phyloP scores from a whole-genome alignment of 2,797 vertebrate genomes.

The Sus cebifrons region DNA sequence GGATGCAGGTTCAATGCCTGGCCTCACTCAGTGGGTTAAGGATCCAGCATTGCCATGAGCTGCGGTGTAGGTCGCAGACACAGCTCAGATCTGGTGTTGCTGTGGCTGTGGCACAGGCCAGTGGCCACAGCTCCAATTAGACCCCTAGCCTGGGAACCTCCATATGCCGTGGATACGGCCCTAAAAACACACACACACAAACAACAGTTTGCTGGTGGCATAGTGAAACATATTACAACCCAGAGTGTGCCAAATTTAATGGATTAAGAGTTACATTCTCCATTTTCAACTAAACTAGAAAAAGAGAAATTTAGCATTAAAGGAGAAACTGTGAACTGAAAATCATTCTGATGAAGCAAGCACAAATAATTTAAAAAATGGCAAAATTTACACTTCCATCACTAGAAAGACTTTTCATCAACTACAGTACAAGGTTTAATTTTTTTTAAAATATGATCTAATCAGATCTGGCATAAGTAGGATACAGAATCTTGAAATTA shows the following conservation, averaged over 20 bases:
- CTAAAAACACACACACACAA: too few relatives aligned
- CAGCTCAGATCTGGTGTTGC: too few relatives aligned
- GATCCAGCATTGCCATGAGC: too few relatives aligned
- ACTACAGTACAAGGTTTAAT: neutral
- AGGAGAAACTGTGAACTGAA: neutral
- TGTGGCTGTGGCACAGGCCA: too few relatives aligned
- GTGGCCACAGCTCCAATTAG: too few relatives aligned
- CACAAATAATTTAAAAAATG: neutral
- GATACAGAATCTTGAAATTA: conserved; percentile 59
- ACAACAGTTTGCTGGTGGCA: neutral
- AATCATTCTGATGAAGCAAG: neutral
- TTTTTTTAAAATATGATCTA: neutral
- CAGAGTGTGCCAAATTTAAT: neutral
- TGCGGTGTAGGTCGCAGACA: too few relatives aligned
- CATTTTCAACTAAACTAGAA: neutral
- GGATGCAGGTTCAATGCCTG: too few relatives aligned
- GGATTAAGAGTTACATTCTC: neutral
- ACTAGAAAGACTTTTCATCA: neutral
- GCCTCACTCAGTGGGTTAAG: too few relatives aligned
- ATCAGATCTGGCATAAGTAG: neutral
- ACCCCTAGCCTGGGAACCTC: too few relatives aligned
- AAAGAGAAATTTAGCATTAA: neutral
- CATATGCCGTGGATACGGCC: too few relatives aligned
- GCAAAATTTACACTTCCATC: neutral
- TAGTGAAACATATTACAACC: neutral